phyloP scores from a whole-genome alignment of 1,140 invertebrate species.

The Platorchestia sp. region DNA sequence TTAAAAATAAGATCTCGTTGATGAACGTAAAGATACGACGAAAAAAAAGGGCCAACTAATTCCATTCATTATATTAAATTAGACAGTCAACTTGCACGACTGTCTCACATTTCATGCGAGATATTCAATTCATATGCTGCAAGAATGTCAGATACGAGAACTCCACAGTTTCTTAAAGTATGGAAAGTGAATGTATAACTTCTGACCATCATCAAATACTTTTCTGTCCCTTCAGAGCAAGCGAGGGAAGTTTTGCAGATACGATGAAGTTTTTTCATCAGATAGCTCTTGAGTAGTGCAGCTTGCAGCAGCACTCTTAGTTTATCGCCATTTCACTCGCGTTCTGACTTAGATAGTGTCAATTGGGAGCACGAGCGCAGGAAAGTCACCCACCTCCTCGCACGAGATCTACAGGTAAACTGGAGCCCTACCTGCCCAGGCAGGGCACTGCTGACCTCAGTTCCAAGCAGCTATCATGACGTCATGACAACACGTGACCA shows the following conservation, averaged over 20 bases:
- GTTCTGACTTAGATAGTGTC: neutral
- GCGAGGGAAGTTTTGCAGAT: neutral
- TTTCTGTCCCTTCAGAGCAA: neutral
- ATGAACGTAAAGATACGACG: too few species aligned
- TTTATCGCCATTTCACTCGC: neutral
- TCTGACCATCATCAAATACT: neutral
- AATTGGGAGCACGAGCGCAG: neutral
- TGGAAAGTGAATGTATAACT: neutral
- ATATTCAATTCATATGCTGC: too few species aligned
- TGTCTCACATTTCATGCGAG: too few species aligned
- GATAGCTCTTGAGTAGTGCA: neutral
- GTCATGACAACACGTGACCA: neutral
- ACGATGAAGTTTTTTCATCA: neutral
- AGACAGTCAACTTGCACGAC: too few species aligned
- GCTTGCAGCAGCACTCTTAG: neutral
- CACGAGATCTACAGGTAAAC: constrained; percentile 30
- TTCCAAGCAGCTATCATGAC: neutral
- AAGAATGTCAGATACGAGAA: neutral
- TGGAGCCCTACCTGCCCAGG: constrained; percentile 32
- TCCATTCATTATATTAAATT: too few species aligned
- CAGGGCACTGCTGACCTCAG: constrained; percentile 46
- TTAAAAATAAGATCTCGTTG: too few species aligned
- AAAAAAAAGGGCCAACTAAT: too few species aligned
- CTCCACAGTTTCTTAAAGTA: neutral
- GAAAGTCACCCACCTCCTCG: neutral